phyloP scores from a whole-genome alignment of 2,888 invertebrate genomes.

The Noctuana brunneofusca region DNA sequence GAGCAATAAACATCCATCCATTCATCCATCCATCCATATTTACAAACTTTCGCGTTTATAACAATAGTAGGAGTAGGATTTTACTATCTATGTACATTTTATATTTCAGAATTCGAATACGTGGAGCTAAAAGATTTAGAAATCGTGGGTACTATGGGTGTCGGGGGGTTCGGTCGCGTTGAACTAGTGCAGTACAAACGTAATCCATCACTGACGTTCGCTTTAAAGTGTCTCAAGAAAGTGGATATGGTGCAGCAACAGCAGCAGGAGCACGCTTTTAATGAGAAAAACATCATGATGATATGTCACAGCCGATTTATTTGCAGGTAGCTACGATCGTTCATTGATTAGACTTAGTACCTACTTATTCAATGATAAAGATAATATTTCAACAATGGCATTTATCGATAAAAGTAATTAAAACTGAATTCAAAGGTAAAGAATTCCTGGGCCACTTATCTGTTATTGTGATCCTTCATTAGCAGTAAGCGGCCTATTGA shows the following conservation, averaged over 20 bases:
- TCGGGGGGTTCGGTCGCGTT: conserved; percentile 96
- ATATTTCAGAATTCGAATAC: conserved; percentile 82
- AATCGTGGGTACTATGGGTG: conserved; percentile 92
- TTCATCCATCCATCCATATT: too few species aligned
- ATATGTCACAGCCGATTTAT: conserved; percentile 91
- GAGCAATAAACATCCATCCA: too few species aligned
- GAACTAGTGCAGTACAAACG: conserved; percentile 87
- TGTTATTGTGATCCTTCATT: too few species aligned
- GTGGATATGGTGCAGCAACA: conserved; percentile 93
- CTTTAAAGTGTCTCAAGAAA: conserved; percentile 94
- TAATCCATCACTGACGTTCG: conserved; percentile 85
- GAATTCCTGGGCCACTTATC: neutral
- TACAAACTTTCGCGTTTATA: too few species aligned
- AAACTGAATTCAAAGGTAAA: neutral
- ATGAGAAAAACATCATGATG: conserved; percentile 93
- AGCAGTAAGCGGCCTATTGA: too few species aligned
- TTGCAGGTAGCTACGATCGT: conserved; percentile 82
- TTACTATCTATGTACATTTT: neutral
- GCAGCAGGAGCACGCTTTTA: conserved; percentile 94
- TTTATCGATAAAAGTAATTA: neutral
- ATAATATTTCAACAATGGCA: neutral
- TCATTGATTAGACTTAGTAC: neutral
- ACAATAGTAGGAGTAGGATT: too few species aligned
- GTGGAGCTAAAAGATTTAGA: conserved; percentile 91
- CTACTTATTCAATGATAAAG: neutral